Evolutionary conservation across 2,888 invertebrate genomes (phyloP).

Genomic region (Philereme transversata): DNA sequence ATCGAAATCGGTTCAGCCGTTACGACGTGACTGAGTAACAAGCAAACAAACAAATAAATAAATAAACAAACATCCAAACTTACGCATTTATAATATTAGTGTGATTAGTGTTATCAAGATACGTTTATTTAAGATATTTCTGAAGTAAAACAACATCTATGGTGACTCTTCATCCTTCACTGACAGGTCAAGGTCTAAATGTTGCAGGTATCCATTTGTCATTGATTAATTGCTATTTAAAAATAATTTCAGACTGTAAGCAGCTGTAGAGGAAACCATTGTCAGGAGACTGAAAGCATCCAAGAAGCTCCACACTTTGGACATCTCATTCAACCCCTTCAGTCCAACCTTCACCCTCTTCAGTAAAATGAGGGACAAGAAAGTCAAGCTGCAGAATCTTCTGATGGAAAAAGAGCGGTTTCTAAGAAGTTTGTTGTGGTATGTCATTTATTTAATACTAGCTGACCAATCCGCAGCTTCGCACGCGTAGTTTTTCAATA

Average conservation of each 20-base stretch:
- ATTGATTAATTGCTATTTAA: neutral
- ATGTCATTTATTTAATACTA: no score
- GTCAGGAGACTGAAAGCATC: slow-evolving; percentile 38
- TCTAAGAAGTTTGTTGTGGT: slow-evolving; percentile 45
- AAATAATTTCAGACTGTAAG: slow-evolving; percentile 21
- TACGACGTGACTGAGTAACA: no score
- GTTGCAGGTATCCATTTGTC: neutral
- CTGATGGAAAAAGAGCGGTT: slow-evolving; percentile 50
- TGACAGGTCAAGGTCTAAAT: neutral
- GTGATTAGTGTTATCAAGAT: no score
- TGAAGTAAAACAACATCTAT: no score
- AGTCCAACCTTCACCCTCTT: slow-evolving; percentile 48
- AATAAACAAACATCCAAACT: no score
- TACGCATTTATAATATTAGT: no score
- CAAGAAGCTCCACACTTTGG: slow-evolving; percentile 44
- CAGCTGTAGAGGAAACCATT: slow-evolving; percentile 41
- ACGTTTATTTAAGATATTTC: no score
- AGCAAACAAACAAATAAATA: no score
- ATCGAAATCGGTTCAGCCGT: no score
- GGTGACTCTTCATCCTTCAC: no score
- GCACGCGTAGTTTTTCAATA: no score
- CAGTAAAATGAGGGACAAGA: slow-evolving; percentile 35
- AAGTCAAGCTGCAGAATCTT: slow-evolving; percentile 47
- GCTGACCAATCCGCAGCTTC: no score
- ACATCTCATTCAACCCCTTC: slow-evolving; percentile 58